Base-by-base conservation (phyloP, 1,140 invertebrate genomes). In the Sitobion miscanthi region DNA sequence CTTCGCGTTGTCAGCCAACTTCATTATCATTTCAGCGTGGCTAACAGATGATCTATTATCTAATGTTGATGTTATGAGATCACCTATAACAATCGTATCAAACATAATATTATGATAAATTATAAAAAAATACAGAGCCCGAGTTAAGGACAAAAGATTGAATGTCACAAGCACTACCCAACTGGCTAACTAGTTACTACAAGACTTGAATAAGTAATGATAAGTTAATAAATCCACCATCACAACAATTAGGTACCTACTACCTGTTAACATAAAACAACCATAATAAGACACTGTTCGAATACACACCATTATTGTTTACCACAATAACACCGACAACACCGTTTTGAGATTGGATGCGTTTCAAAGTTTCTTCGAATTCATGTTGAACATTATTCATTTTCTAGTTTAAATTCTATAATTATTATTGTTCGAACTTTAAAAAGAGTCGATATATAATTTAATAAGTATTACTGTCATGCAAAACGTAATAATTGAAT, bases 311-410 rank as follows among this genome's bases (percentile, higher is more conserved):
- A 97, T 99, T 98, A 94, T 97, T 96, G 96, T 99, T 99, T 82
- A 99, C 98, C 92, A 99, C 98, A 95, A 99, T 98, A 88, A 98
- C 97, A 94, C 99, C 99, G 95, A 98, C 97, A 89, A 99, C 99
- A 94, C 99, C 99, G 96, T 99, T 99, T 95, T 99, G 98, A 88
- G 97, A 97, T 95, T 99, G 98, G 95, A 99, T 99, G 94, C 99
- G 96, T 96, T 99, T 99, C 95, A 99, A 96, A 23, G 98, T 99
- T 96, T 99, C 99, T 96, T 99, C 99, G 49, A 99, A 98, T 96
- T 99, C 99, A 1, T 83, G 35, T 20, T 42, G n/a, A 83, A 42
- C 2, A 42, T 85, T 42, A 42, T 45, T 42, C 83, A 85, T 85
- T 42, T 23, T 85, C 0, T 77, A n/a, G 9, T 5, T 69, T 3